Base-by-base conservation (phyloP, 2,113 vertebrate species). In the Alosa alosa region DNA sequence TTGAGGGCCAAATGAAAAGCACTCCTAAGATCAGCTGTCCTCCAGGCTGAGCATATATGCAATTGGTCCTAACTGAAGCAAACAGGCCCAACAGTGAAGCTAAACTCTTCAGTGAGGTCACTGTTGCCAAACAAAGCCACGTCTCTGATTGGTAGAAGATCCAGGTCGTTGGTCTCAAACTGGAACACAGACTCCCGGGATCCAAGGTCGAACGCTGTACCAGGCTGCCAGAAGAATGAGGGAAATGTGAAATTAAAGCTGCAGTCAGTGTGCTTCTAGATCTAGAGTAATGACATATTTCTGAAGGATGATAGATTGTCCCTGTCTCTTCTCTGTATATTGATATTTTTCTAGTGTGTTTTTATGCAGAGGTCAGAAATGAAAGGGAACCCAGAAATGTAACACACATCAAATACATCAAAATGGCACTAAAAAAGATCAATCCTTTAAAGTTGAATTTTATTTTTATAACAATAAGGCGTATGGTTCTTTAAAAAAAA, bases 1-100 rank as follows among this genome's bases (percentile, higher is more conserved):
- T 82, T 22, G 75, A 68, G 64, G 57, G 18, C 83, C 85, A 88
- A 78, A 47, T 88, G 84, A 83, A 82, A 49, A 84, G 50, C 84
- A 84, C 44, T 50, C 82, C 45, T 83, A 84, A 46, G 82, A n/a
- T 41, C 85, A 85, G 44, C 83, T 86, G 83, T 81, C 36, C 45
- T 85, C 72, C 44, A 64, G 68, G 55, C 60, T 83, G 49, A n/a
- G 25, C 81, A 31, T 81, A 15, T n/a, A 15, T n/a, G 44, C 55
- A 17, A 20, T 72, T 20, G 55, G 0, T 39, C 64, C 94, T 95
- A 97, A 91, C 95, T 95, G 92, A 96, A 97, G 91, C 96, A 96
- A 49, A 94, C 95, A 0, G 94, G 95, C 81, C 96, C 96, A 0
- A 97, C 82, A n/a, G 94, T 95, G 93, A 97, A 96, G 45, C 95